Evolutionary conservation across 2,113 vertebrate species (phyloP).

Genomic region (Catharus fuscescens): DNA sequence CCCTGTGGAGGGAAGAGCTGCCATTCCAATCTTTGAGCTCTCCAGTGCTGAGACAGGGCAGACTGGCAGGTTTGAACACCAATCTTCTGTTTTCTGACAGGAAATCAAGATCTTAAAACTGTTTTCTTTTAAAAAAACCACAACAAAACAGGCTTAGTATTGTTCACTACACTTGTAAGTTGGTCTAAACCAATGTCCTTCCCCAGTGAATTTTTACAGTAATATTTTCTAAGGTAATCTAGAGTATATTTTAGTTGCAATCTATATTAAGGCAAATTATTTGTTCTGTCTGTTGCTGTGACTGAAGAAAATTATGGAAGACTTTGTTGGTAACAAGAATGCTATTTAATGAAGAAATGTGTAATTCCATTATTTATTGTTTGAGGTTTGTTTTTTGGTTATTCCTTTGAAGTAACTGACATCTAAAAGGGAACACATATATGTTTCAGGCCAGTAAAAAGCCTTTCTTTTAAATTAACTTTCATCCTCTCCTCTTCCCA

Average conservation of each 20-base stretch:
- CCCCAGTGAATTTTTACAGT: conserved; percentile 58
- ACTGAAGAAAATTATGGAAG: conserved; percentile 71
- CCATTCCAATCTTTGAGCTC: not conserved
- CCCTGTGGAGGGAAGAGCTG: not conserved
- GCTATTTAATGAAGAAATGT: conserved; percentile 78
- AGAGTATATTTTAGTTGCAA: conserved; percentile 70
- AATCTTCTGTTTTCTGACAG: not conserved
- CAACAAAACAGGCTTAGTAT: not conserved
- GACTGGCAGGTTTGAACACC: not conserved
- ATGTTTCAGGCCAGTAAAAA: conserved; percentile 49
- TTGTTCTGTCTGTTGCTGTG: conserved; percentile 73
- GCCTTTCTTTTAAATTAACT: conserved; percentile 12
- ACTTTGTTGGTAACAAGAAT: conserved; percentile 73
- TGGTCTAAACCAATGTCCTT: conserved; percentile 40
- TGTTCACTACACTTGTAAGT: conserved; percentile 22
- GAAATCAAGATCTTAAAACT: not conserved
- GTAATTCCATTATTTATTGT: conserved; percentile 81
- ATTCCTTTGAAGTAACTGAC: conserved; percentile 50
- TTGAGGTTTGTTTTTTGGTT: conserved; percentile 71
- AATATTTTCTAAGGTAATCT: conserved; percentile 67
- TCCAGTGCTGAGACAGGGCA: not conserved
- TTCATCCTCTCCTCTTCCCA: not conserved
- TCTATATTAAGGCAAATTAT: conserved; percentile 72
- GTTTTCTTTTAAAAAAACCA: not conserved
- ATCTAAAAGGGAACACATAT: conserved; percentile 53